Conservation (phyloP, 1,140 invertebrate genomes). For the Plectrocnemia conspersa region DNA sequence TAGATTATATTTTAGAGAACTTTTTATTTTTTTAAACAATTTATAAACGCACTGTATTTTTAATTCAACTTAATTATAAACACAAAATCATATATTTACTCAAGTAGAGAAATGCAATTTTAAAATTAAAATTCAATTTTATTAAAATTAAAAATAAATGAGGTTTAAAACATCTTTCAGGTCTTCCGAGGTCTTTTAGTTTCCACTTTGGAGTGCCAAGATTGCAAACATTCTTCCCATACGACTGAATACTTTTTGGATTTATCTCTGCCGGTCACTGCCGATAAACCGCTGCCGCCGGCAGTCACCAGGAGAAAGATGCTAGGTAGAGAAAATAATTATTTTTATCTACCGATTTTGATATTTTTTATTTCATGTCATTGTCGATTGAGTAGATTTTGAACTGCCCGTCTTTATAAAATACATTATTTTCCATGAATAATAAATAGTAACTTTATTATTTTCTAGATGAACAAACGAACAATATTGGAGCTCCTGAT, state of each 20-base stretch:
- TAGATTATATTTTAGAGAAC: too few species aligned
- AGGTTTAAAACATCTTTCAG: too few species aligned
- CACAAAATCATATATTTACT: too few species aligned
- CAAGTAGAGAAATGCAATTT: too few species aligned
- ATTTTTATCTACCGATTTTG: not conserved
- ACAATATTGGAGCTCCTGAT: conserved; percentile 43
- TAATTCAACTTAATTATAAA: too few species aligned
- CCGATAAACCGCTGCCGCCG: conserved; percentile 65
- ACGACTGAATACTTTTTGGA: conserved; percentile 91
- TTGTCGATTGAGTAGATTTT: not conserved
- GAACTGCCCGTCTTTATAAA: not conserved
- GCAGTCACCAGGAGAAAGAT: conserved; percentile 49
- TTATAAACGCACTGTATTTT: too few species aligned
- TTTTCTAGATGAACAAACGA: conserved; percentile 48
- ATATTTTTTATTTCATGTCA: not conserved
- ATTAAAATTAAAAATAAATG: too few species aligned
- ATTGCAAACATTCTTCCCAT: conserved; percentile 80
- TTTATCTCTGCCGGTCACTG: conserved; percentile 82
- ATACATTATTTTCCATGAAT: not conserved
- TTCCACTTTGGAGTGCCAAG: conserved; percentile 83
- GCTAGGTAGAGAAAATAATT: conserved; percentile 38
- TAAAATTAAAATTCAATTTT: too few species aligned
- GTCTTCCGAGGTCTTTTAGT: conserved; percentile 86
- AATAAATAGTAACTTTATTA: conserved; percentile 9
- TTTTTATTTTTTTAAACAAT: too few species aligned